phyloP scores from a whole-genome alignment of 2,888 invertebrate species.

The Cantharis flavilabris region DNA sequence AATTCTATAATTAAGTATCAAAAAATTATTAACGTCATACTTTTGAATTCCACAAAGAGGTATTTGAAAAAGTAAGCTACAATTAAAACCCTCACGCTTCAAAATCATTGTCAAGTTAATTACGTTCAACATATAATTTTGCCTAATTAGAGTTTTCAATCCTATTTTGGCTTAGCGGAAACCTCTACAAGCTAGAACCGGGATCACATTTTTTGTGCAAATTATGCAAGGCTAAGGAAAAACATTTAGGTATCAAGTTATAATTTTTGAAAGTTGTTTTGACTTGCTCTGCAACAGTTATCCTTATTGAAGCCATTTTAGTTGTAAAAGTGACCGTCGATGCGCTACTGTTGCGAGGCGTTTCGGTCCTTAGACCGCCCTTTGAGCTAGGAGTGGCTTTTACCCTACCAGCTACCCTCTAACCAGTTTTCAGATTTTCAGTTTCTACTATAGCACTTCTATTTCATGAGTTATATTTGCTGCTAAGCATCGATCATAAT shows the following conservation, averaged over 20 bases:
- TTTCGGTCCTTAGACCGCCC: slow-evolving; percentile 44
- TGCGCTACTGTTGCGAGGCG: slow-evolving; percentile 42
- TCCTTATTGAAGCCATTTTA: slow-evolving; percentile 31
- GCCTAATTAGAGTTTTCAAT: background rate
- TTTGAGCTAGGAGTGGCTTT: slow-evolving; percentile 47
- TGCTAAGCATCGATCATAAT: slow-evolving; percentile 7
- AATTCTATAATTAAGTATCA: slow-evolving; percentile 36
- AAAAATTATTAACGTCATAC: background rate
- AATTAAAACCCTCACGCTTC: background rate
- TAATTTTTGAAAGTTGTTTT: background rate
- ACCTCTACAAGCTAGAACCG: background rate
- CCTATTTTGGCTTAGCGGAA: background rate
- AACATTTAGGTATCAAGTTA: background rate
- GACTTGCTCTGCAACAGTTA: slow-evolving; percentile 24
- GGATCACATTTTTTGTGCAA: background rate
- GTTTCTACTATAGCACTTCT: slow-evolving; percentile 13
- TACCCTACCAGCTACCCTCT: slow-evolving; percentile 20
- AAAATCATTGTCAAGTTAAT: background rate
- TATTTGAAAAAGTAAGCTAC: background rate
- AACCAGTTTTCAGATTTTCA: slow-evolving; percentile 6
- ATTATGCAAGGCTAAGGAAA: background rate
- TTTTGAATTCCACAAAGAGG: background rate
- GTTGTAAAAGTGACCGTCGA: slow-evolving; percentile 39
- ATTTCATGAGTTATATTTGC: slow-evolving; percentile 22
- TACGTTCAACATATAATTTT: background rate